Base-by-base conservation (phyloP, 2,888 invertebrate species). In the Diaperis boleti region DNA sequence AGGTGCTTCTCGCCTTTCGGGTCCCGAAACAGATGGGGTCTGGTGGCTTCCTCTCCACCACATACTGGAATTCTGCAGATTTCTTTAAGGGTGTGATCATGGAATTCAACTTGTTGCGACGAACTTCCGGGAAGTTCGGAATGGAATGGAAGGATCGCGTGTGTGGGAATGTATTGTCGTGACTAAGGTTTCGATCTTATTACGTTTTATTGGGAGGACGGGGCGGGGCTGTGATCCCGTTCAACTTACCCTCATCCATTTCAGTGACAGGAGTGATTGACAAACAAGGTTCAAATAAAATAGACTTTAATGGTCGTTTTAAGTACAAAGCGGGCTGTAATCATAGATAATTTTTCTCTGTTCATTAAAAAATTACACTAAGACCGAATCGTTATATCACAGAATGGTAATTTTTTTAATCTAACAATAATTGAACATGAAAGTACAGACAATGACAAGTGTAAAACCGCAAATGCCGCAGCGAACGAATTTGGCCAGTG, bases 11-110 rank as follows among this genome's bases (percentile, higher is more conserved):
- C 15, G 63, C 37, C 3, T 72, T 6, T 11, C 67, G 71, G 1
- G 79, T 75, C 17, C 80, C 79, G 45, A 81, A 81, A 65, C 78
- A 79, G 44, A 79, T 70, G 56, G 70, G 72, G 10, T 72, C 70
- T 1, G 74, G 74, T 22, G 69, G 68, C 62, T 72, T 69, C 49
- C 73, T 65, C 67, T 76, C 76, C n/a, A 80, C 76, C 7, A 81
- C 75, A 70, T 81, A 81, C 33, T 77, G 70, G 63, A 81, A 81
- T 47, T 70, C 81, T 79, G 44, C 15, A 63, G 64, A 37, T 3
- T 47, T 22, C 22, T 4, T 22, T 7, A 7, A n/a, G 13, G 29
- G 18, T 15, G 33, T 6, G 11, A 50, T 14, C 50, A 31, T 35
- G 10, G 11, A 7, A 52, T 37, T 52, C 20, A 52, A 52, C 52